Evolutionary conservation across 2,797 vertebrate species (phyloP).

Genomic region (Fringilla coelebs): DNA sequence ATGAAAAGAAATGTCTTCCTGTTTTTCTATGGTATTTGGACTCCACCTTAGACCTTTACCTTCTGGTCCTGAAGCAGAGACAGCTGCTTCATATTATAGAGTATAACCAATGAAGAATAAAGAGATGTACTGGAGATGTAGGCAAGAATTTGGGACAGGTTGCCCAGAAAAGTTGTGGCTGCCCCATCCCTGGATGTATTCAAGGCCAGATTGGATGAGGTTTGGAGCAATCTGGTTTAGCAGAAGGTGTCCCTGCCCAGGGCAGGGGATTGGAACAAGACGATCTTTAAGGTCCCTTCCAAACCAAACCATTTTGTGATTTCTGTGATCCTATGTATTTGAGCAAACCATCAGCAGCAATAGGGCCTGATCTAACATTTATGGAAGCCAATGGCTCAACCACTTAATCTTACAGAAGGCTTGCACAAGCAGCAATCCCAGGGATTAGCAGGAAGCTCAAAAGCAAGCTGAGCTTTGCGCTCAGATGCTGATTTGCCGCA

Average conservation of each 20-base stretch:
- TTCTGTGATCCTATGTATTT: neutral
- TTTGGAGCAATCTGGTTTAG: neutral
- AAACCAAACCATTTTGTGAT: neutral
- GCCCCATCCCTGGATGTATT: neutral
- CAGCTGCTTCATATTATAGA: neutral
- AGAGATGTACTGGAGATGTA: neutral
- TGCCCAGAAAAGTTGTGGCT: neutral
- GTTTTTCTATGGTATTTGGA: neutral
- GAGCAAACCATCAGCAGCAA: neutral
- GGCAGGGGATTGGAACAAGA: neutral
- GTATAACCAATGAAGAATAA: neutral
- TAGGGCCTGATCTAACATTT: neutral
- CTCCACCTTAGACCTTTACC: neutral
- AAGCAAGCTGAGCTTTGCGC: neutral
- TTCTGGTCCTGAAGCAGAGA: neutral
- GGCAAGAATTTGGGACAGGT: neutral
- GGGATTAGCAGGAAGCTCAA: neutral
- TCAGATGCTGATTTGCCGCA: neutral
- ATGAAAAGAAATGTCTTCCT: neutral
- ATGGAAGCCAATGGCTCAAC: accelerated
- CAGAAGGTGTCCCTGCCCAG: neutral
- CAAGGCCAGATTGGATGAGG: neutral
- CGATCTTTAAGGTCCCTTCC: neutral
- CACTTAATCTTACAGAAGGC: neutral
- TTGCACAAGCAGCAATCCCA: neutral